A percentile compares a stretch with the other conserved stretches of the same genome.
Conservation (phyloP, 2,113 vertebrate species). For the Lophochroa leadbeateri region DNA sequence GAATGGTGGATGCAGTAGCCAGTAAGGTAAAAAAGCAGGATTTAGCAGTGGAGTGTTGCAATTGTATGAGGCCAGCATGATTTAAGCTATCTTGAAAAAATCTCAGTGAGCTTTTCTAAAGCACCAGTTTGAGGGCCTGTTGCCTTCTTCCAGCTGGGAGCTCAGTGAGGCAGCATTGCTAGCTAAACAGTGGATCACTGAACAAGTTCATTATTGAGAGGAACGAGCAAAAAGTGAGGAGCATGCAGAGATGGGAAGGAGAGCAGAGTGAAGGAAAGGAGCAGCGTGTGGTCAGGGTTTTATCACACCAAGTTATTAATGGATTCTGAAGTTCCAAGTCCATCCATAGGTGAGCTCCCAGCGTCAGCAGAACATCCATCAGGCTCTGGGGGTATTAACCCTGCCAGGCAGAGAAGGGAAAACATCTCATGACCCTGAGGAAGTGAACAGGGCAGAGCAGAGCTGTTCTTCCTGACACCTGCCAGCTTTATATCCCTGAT, state of each 20-base stretch:
- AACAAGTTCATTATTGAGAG: neutral
- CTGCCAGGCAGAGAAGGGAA: neutral
- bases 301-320: neutral
- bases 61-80: neutral
- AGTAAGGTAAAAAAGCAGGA: neutral
- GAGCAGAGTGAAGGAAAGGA: neutral
- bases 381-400: neutral
- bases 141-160: neutral
- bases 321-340: neutral
- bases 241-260: neutral
- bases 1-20: neutral
- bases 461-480: neutral
- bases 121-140: neutral
- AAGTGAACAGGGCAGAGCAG: neutral
- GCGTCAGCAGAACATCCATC: neutral
- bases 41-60: neutral
- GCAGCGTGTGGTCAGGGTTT: neutral
- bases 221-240: neutral
- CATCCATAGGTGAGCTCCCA: neutral
- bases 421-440: neutral
- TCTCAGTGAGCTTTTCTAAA: neutral
- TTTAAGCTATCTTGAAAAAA: neutral
- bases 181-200: neutral
- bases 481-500: rapidly evolving
- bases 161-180: neutral